Percentiles rank a stretch among this genome's conserved stretches.
These are phyloP conservation scores for Otis tarda DNA, from an alignment of 2,113 vertebrate genomes.

Conservation along the genomic window DNA sequence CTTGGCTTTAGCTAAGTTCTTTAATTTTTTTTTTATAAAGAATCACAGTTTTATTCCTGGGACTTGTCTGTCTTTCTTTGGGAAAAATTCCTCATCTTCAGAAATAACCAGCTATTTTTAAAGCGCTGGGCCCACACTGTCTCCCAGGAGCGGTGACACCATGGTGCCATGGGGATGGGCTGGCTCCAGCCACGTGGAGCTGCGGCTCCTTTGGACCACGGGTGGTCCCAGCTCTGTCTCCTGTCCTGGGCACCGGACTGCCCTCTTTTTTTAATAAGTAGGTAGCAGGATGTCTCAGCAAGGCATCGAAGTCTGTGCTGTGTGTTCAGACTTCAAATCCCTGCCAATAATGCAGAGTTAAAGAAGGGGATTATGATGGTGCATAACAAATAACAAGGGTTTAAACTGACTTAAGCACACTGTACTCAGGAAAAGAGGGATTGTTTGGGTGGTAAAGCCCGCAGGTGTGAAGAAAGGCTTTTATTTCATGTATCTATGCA, in stretches of 20 bases:
- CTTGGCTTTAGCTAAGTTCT: background rate
- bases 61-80: background rate
- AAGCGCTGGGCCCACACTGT: background rate
- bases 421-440: slow-evolving; percentile 1
- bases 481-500: background rate
- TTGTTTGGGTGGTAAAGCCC: slow-evolving; percentile 21
- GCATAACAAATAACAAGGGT: slow-evolving; percentile 49
- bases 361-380: slow-evolving; percentile 31
- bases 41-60: background rate
- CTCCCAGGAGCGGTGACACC: background rate
- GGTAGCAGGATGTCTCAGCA: background rate
- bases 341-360: slow-evolving; percentile 43
- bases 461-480: background rate
- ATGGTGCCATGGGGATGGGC: background rate
- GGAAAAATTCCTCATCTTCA: background rate
- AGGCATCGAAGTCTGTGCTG: background rate
- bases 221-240: background rate
- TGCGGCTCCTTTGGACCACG: background rate
- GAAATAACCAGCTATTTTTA: background rate
- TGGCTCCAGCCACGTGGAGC: fast-evolving
- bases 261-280: background rate
- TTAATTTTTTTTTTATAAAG: background rate
- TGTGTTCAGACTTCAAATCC: slow-evolving; percentile 49
- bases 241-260: background rate
- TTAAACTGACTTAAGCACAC: slow-evolving; percentile 47